A percentile compares a stretch with the other conserved stretches of the same genome.
These are phyloP conservation scores for Epizoanthus rinbou DNA, from an alignment of 92 coral and sea anemone species.

Conservation along the genomic window DNA sequence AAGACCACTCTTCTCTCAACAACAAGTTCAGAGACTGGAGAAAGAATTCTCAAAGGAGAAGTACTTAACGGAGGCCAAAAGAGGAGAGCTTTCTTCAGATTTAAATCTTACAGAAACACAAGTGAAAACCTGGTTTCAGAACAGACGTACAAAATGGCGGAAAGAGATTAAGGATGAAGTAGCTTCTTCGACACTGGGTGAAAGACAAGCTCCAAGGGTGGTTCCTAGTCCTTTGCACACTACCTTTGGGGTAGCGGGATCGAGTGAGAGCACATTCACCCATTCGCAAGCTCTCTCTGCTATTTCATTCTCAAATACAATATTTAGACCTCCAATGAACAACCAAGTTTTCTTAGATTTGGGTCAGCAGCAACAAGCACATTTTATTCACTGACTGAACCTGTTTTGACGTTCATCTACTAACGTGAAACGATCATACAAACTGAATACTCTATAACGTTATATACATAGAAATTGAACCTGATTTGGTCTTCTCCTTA, in stretches of 20 bases:
- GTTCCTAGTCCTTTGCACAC: background rate
- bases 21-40: slow-evolving; percentile 61
- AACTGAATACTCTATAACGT: no score
- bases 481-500: no score
- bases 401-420: background rate
- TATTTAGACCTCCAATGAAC: slow-evolving; percentile 36
- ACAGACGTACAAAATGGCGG: slow-evolving; percentile 65
- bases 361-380: slow-evolving; percentile 30
- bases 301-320: slow-evolving; percentile 33
- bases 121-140: slow-evolving; percentile 69
- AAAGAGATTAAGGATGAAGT: slow-evolving; percentile 56
- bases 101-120: slow-evolving; percentile 60
- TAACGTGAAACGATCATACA: no score
- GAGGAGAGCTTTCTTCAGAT: slow-evolving; percentile 59
- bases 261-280: slow-evolving; percentile 7
- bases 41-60: slow-evolving; percentile 56
- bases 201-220: slow-evolving; percentile 22
- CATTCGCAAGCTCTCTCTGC: slow-evolving; percentile 34
- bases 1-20: slow-evolving; percentile 58
- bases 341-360: slow-evolving; percentile 17
- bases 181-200: slow-evolving; percentile 38
- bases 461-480: no score
- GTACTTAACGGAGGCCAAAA: slow-evolving; percentile 53
- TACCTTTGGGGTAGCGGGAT: slow-evolving; percentile 16
- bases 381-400: slow-evolving; percentile 22